phyloP scores from a whole-genome alignment of 2,797 vertebrate species.

The Luscinia megarhynchos region DNA sequence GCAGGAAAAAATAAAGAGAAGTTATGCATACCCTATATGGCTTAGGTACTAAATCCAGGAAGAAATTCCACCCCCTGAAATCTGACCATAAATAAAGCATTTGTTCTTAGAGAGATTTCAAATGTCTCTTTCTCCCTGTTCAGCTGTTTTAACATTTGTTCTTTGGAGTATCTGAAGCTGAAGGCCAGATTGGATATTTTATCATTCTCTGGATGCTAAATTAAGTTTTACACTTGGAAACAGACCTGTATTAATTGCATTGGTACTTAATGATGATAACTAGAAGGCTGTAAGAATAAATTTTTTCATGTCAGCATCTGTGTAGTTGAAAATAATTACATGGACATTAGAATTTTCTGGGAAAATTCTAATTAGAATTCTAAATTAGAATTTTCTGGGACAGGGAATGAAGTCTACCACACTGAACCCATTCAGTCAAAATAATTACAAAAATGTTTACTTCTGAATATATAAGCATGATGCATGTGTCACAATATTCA shows the following conservation, averaged over 20 bases:
- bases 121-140: neutral
- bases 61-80: neutral
- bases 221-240: neutral
- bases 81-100: neutral
- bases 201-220: neutral
- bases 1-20: neutral
- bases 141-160: neutral
- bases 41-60: neutral
- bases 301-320: neutral
- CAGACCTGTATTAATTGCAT: neutral
- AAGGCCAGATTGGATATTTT: neutral
- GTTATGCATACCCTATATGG: fast-evolving
- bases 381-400: neutral
- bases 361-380: too few species aligned
- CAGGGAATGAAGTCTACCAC: neutral
- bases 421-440: neutral
- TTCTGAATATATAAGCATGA: neutral
- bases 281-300: neutral
- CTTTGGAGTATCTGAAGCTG: neutral
- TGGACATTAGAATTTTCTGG: too few species aligned
- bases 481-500: neutral
- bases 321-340: neutral
- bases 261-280: neutral
- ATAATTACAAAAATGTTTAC: neutral
- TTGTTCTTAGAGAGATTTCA: neutral